Evolutionary conservation across 2,888 invertebrate species (phyloP).

Genomic region (Zeuzera pyrina): DNA sequence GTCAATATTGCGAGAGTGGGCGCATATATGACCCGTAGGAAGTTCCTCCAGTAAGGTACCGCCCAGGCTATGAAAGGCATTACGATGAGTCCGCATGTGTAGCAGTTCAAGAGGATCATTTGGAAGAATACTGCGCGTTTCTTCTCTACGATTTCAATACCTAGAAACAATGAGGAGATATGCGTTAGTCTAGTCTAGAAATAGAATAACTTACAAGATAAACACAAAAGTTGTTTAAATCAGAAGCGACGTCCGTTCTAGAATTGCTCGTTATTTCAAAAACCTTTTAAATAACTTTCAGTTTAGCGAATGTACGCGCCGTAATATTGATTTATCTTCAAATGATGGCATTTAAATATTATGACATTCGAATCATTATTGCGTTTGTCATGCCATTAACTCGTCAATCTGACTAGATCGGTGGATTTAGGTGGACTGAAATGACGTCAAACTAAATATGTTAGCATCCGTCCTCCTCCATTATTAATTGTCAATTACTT

Average conservation of each 20-base stretch:
- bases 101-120: conserved; percentile 59
- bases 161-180: conserved; percentile 22
- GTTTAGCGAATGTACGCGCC: too few relatives aligned
- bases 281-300: too few relatives aligned
- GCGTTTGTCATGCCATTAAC: too few relatives aligned
- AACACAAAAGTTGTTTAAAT: not conserved
- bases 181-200: not conserved
- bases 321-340: too few relatives aligned
- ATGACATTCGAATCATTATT: too few relatives aligned
- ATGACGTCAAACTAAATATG: too few relatives aligned
- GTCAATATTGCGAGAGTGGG: conserved; percentile 50
- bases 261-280: not conserved
- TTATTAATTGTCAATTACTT: too few relatives aligned
- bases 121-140: conserved; percentile 51
- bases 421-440: too few relatives aligned
- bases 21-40: conserved; percentile 56
- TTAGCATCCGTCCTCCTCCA: too few relatives aligned
- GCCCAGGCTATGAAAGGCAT: conserved; percentile 59
- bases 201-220: not conserved
- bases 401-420: too few relatives aligned
- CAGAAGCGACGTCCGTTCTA: too few relatives aligned
- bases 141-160: conserved; percentile 61
- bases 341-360: too few relatives aligned
- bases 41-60: conserved; percentile 57
- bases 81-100: conserved; percentile 50